A percentile compares a stretch with the other conserved stretches of the same genome.
phyloP scores from a whole-genome alignment of 2,113 vertebrate species.

The Meleagris gallopavo region DNA sequence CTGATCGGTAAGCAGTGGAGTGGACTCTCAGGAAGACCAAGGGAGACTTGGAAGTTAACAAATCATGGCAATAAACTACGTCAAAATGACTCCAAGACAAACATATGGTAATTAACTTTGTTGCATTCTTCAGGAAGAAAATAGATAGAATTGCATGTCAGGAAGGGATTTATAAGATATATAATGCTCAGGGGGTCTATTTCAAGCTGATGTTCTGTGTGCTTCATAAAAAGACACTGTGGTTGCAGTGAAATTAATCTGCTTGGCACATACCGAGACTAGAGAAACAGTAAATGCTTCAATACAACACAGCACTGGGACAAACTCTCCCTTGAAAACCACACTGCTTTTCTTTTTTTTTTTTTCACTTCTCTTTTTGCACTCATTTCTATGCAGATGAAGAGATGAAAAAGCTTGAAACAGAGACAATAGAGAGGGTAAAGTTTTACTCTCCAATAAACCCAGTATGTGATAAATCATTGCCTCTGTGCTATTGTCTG shows the following conservation, averaged over 20 bases:
- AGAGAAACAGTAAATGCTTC: background rate
- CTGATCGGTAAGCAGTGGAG: background rate
- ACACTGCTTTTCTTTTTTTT: background rate
- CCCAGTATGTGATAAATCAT: background rate
- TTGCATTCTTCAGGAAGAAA: background rate
- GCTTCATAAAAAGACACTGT: background rate
- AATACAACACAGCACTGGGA: background rate
- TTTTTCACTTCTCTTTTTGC: background rate
- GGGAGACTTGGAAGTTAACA: background rate
- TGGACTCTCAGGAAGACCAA: background rate
- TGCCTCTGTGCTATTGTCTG: background rate
- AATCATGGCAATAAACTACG: background rate
- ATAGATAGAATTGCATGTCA: background rate
- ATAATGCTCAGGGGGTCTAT: background rate
- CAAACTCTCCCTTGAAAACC: background rate
- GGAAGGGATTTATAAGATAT: background rate
- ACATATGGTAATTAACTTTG: background rate
- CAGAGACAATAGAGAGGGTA: background rate
- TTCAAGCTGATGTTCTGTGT: background rate
- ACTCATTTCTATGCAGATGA: background rate
- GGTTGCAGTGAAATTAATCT: background rate
- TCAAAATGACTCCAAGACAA: background rate
- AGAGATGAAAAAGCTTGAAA: background rate
- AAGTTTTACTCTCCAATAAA: slow-evolving; percentile 22
- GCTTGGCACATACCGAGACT: background rate